Conservation (phyloP, 2,113 vertebrate genomes). For the Lipophrys pholis region DNA sequence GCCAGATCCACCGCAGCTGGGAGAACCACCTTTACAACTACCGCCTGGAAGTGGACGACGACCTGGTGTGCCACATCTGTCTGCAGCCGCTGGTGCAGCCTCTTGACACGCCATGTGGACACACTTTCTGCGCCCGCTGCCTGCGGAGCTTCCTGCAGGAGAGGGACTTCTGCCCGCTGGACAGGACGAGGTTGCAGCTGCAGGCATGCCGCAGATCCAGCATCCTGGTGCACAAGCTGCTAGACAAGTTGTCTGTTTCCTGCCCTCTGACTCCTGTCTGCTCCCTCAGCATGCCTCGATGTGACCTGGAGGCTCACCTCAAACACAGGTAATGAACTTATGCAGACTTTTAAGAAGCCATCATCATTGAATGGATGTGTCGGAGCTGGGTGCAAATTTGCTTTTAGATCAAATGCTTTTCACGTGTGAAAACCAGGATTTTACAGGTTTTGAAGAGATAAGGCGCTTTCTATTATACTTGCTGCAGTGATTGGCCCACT, state of each 20-base stretch:
- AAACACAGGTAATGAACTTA: conserved; percentile 90
- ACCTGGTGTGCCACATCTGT: conserved; percentile 99
- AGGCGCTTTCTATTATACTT: conserved; percentile 1
- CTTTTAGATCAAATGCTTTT: background rate
- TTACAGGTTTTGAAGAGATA: background rate
- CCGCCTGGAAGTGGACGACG: conserved; percentile 96
- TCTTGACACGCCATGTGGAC: conserved; percentile 95
- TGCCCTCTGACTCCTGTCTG: conserved; percentile 91
- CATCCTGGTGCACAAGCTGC: conserved; percentile 97
- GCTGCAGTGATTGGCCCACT: background rate
- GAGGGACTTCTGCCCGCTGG: conserved; percentile 97
- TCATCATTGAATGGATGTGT: background rate
- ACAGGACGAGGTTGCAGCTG: conserved; percentile 93
- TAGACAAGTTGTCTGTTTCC: conserved; percentile 94
- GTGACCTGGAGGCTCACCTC: conserved; percentile 96
- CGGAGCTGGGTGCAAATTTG: background rate
- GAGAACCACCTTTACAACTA: conserved; percentile 99
- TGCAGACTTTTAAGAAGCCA: background rate
- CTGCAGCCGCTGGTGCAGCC: conserved; percentile 98
- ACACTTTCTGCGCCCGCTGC: conserved; percentile 99
- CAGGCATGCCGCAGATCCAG: conserved; percentile 95
- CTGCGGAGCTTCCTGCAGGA: conserved; percentile 96
- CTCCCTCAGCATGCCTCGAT: conserved; percentile 94
- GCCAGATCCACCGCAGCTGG: conserved; percentile 94
- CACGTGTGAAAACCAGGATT: background rate